A percentile compares a stretch with the other conserved stretches of the same genome.
Evolutionary conservation across 2,888 invertebrate genomes (phyloP).

Genomic region (Eumerus sabulonum): DNA sequence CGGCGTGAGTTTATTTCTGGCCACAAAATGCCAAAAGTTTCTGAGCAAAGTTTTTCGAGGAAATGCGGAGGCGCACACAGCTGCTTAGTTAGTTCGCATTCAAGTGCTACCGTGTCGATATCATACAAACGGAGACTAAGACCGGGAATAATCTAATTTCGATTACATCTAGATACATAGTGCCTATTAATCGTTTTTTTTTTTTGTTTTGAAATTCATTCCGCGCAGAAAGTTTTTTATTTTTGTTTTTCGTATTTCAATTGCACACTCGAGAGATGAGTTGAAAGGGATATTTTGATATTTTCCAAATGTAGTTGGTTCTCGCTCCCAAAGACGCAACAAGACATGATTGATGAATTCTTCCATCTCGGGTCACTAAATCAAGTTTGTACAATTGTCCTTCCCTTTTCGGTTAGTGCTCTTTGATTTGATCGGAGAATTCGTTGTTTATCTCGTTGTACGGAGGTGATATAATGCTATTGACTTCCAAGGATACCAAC

Average conservation of each 20-base stretch:
- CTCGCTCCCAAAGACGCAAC: too few species aligned
- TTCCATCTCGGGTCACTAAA: not conserved
- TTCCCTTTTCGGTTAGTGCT: not conserved
- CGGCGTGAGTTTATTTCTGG: conserved; percentile 65
- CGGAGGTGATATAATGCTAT: conserved; percentile 47
- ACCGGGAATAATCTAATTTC: conserved; percentile 15
- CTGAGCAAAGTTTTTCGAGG: conserved; percentile 51
- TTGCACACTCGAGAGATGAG: not conserved
- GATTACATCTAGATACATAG: too few species aligned
- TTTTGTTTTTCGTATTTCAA: conserved; percentile 6
- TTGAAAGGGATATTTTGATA: not conserved
- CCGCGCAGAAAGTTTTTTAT: not conserved
- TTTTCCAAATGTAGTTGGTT: too few species aligned
- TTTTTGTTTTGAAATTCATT: conserved; percentile 5
- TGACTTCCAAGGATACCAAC: conserved; percentile 47
- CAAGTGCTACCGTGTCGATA: conserved; percentile 61
- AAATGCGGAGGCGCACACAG: conserved; percentile 68
- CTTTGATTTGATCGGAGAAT: conserved; percentile 39
- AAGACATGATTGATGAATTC: conserved; percentile 1
- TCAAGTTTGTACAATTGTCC: conserved; percentile 15
- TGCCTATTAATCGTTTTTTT: not conserved
- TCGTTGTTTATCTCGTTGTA: not conserved
- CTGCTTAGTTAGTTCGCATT: conserved; percentile 66
- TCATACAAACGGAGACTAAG: conserved; percentile 28
- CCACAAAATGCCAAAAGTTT: conserved; percentile 60